Percentiles rank a stretch among this genome's conserved stretches.
Evolutionary conservation across 2,113 vertebrate species (phyloP).

Genomic region (Oryzias curvinotus): DNA sequence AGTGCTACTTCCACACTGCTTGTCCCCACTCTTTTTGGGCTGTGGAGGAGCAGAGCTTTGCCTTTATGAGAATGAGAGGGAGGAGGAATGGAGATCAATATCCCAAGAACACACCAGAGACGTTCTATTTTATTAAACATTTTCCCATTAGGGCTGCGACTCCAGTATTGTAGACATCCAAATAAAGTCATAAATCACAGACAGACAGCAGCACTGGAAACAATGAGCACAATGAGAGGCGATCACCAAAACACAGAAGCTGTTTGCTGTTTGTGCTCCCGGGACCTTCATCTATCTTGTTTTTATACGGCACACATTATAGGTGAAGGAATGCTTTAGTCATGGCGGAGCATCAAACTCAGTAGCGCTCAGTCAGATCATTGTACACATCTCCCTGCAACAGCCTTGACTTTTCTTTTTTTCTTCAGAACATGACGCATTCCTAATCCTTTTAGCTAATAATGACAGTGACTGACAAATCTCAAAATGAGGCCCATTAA

Average conservation of each 20-base stretch:
- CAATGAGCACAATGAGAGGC: conserved; percentile 53
- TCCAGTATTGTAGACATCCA: conserved; percentile 61
- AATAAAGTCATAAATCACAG: conserved; percentile 73
- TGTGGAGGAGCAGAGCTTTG: conserved; percentile 33
- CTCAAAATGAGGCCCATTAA: neutral
- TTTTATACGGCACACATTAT: conserved; percentile 12
- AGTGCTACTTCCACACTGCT: conserved; percentile 62
- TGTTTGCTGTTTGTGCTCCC: conserved; percentile 31
- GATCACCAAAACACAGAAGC: conserved; percentile 51
- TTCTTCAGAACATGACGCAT: neutral
- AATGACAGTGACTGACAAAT: conserved; percentile 6
- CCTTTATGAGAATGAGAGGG: conserved; percentile 55
- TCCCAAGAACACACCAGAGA: conserved; percentile 65
- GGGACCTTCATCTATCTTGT: conserved; percentile 34
- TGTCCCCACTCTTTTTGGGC: conserved; percentile 49
- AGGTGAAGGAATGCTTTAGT: conserved; percentile 6
- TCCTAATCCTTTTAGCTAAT: conserved; percentile 1
- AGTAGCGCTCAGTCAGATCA: conserved; percentile 1
- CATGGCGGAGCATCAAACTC: neutral
- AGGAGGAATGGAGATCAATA: conserved; percentile 70
- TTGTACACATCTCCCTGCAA: conserved; percentile 2
- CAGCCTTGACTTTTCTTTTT: neutral
- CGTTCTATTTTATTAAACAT: conserved; percentile 76
- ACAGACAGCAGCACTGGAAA: conserved; percentile 52
- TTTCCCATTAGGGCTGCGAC: conserved; percentile 68